Percentiles rank a stretch among this genome's conserved stretches.
These are phyloP conservation scores for Bicyclus anynana DNA, from an alignment of 1,140 invertebrate species.

Conservation along the genomic window DNA sequence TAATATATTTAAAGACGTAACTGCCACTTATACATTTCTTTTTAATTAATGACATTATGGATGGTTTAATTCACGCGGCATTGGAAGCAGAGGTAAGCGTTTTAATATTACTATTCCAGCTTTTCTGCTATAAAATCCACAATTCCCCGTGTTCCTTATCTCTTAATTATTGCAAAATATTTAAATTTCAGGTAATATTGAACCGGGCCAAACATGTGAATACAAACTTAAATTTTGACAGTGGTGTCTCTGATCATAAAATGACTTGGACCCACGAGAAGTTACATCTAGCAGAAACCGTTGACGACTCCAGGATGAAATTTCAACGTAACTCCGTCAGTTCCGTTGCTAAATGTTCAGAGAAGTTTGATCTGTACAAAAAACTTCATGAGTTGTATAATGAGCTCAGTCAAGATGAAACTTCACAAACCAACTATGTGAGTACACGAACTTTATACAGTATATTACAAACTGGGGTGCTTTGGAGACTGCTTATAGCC, in stretches of 20 bases:
- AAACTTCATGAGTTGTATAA: constrained; percentile 79
- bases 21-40: constrained; percentile 68
- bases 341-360: constrained; percentile 53
- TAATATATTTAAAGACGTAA: constrained; percentile 63
- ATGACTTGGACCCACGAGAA: constrained; percentile 76
- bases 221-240: constrained; percentile 65
- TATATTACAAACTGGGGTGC: too few relatives aligned
- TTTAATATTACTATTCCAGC: constrained; percentile 49
- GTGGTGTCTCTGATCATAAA: constrained; percentile 72
- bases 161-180: background rate
- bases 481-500: too few relatives aligned
- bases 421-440: constrained; percentile 70
- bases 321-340: constrained; percentile 66
- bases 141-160: background rate
- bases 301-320: constrained; percentile 69
- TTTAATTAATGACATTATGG: constrained; percentile 76
- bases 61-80: constrained; percentile 78
- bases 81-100: constrained; percentile 75
- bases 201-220: constrained; percentile 72
- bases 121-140: constrained; percentile 24
- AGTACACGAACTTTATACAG: constrained; percentile 32
- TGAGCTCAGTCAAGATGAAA: constrained; percentile 72
- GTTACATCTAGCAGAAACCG: constrained; percentile 66
- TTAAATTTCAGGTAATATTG: constrained; percentile 64
- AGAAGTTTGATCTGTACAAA: constrained; percentile 79